Percentiles rank a stretch among this genome's conserved stretches.
phyloP scores from a whole-genome alignment of 1,140 invertebrate genomes.

The Asbolus verrucosus region DNA sequence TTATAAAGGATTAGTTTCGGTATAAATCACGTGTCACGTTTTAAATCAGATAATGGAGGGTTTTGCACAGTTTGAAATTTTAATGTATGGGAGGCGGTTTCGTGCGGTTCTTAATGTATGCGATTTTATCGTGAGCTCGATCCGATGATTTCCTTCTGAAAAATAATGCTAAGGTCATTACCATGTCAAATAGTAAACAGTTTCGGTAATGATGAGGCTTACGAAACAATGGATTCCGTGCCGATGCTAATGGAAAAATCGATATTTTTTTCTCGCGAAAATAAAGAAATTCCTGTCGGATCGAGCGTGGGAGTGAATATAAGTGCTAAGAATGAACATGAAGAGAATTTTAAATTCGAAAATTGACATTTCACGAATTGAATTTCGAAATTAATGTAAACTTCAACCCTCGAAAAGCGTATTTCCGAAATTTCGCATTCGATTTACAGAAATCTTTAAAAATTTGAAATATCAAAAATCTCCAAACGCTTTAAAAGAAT shows the following conservation, averaged over 20 bases:
- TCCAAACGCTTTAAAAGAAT: too few species aligned
- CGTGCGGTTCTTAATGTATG: conserved; percentile 34
- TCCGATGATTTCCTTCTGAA: conserved; percentile 11
- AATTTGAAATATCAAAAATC: too few species aligned
- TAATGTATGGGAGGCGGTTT: conserved; percentile 17
- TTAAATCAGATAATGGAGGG: conserved; percentile 19
- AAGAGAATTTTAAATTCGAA: too few species aligned
- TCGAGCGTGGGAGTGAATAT: too few species aligned
- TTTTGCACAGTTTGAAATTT: conserved; percentile 22
- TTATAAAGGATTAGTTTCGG: conserved; percentile 13
- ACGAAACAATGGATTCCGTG: neutral
- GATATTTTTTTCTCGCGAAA: conserved; percentile 21
- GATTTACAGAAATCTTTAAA: too few species aligned
- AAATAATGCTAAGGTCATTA: conserved; percentile 33
- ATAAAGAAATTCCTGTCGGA: conserved; percentile 2
- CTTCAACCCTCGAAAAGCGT: too few species aligned
- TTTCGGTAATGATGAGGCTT: conserved; percentile 25
- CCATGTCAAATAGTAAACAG: conserved; percentile 35
- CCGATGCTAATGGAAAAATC: conserved; percentile 31
- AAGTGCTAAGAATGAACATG: too few species aligned
- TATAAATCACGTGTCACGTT: conserved; percentile 15
- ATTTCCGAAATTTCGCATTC: too few species aligned
- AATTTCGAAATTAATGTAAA: too few species aligned
- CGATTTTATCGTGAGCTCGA: conserved; percentile 17
- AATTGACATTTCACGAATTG: too few species aligned